Evolutionary conservation across 2,797 vertebrate genomes (phyloP).

Genomic region (Labeo calbasu): DNA sequence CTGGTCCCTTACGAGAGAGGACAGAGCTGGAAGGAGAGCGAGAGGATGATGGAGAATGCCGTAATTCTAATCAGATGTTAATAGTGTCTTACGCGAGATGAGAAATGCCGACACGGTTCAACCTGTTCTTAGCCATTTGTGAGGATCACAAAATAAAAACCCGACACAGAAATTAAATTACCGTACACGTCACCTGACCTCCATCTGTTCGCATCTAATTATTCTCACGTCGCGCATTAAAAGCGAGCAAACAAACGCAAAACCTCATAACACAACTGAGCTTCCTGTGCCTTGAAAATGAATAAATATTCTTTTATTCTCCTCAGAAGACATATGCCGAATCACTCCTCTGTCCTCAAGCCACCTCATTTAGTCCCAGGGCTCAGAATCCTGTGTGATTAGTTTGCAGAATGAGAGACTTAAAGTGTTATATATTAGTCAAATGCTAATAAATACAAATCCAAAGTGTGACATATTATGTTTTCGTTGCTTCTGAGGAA

Average conservation of each 20-base stretch:
- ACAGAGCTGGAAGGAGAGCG: slow-evolving; percentile 13
- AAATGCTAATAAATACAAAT: slow-evolving; percentile 5
- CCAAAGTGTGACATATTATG: background rate
- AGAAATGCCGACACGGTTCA: background rate
- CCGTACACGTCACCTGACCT: background rate
- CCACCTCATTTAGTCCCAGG: slow-evolving; percentile 12
- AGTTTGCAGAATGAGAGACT: background rate
- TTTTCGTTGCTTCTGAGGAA: background rate
- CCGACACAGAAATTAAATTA: background rate
- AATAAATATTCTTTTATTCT: slow-evolving; percentile 21
- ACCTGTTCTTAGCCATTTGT: slow-evolving; percentile 14
- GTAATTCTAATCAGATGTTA: slow-evolving; percentile 30
- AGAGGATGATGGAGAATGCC: background rate
- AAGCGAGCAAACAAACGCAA: background rate
- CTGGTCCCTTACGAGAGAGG: background rate
- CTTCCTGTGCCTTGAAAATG: slow-evolving; percentile 6
- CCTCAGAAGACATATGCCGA: background rate
- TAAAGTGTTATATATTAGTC: background rate
- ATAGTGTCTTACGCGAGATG: slow-evolving; percentile 6
- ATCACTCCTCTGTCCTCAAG: background rate
- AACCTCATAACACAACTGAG: slow-evolving; percentile 1
- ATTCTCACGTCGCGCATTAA: background rate
- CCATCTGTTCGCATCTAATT: slow-evolving; percentile 9
- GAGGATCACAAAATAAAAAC: slow-evolving; percentile 1
- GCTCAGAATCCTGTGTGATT: slow-evolving; percentile 4